These are phyloP conservation scores for Stylophora pistillata DNA, from an alignment of 64 coral and sea anemone genomes.

Conservation along the genomic window DNA sequence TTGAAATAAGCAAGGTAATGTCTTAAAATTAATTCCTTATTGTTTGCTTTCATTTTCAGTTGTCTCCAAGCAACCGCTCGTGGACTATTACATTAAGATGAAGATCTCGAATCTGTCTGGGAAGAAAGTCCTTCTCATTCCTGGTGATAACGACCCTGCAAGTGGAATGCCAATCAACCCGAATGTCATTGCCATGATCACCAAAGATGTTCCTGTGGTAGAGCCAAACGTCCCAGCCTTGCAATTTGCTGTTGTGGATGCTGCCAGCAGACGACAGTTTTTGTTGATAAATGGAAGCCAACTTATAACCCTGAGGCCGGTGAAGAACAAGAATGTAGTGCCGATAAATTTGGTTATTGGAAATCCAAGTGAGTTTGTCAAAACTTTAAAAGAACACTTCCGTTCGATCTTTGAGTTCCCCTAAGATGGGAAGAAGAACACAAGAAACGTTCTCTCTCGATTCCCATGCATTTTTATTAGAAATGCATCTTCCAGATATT, in stretches of 20 bases:
- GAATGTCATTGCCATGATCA: slow-evolving; percentile 70
- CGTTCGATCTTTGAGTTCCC: too few species aligned
- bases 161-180: slow-evolving; percentile 59
- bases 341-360: slow-evolving; percentile 53
- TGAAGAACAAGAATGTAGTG: slow-evolving; percentile 25
- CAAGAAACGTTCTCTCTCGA: too few species aligned
- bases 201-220: slow-evolving; percentile 66
- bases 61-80: slow-evolving; percentile 70
- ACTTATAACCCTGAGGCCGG: slow-evolving; percentile 56
- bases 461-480: too few species aligned
- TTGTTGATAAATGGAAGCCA: slow-evolving; percentile 66
- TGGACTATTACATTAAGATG: slow-evolving; percentile 70
- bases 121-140: slow-evolving; percentile 47
- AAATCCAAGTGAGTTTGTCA: slow-evolving; percentile 51
- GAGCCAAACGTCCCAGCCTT: slow-evolving; percentile 38
- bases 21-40: too few species aligned
- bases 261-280: slow-evolving; percentile 40
- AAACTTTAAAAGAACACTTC: too few species aligned
- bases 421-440: too few species aligned
- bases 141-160: slow-evolving; percentile 77
- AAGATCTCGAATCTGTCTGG: slow-evolving; percentile 71
- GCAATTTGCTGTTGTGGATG: slow-evolving; percentile 62
- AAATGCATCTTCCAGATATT: too few species aligned
- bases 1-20: not conserved
- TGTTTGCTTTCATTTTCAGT: slow-evolving; percentile 55